Conservation (phyloP, 2,113 vertebrate genomes). For the Paradisaea rubra region DNA sequence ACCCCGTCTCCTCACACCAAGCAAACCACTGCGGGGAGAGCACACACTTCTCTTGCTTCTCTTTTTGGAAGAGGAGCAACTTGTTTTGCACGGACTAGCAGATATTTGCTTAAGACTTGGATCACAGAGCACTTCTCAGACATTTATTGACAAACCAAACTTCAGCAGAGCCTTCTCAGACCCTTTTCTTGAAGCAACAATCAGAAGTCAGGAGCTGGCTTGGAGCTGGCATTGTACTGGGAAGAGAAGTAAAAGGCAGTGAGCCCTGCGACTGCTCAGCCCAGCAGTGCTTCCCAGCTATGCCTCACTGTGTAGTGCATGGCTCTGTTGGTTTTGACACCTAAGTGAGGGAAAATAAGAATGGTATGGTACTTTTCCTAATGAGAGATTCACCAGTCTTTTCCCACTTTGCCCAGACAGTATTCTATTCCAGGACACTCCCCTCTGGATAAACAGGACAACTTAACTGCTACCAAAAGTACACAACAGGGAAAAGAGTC, state of each 20-base stretch:
- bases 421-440: background rate
- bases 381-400: background rate
- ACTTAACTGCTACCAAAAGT: background rate
- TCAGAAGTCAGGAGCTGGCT: background rate
- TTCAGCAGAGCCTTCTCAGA: background rate
- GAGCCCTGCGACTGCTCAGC: background rate
- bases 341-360: background rate
- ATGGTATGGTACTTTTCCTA: background rate
- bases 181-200: background rate
- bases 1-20: background rate
- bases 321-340: background rate
- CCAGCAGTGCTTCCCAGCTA: background rate
- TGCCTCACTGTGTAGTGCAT: fast-evolving
- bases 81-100: background rate
- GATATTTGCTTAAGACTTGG: background rate
- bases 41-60: background rate
- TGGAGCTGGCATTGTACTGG: background rate
- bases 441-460: background rate
- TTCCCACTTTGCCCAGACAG: background rate
- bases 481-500: background rate
- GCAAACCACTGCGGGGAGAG: background rate
- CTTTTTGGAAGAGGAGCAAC: background rate
- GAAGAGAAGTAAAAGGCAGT: background rate
- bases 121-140: background rate
- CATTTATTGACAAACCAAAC: background rate